phyloP scores from a whole-genome alignment of 1,140 invertebrate genomes.

The Andricus grossulariae region DNA sequence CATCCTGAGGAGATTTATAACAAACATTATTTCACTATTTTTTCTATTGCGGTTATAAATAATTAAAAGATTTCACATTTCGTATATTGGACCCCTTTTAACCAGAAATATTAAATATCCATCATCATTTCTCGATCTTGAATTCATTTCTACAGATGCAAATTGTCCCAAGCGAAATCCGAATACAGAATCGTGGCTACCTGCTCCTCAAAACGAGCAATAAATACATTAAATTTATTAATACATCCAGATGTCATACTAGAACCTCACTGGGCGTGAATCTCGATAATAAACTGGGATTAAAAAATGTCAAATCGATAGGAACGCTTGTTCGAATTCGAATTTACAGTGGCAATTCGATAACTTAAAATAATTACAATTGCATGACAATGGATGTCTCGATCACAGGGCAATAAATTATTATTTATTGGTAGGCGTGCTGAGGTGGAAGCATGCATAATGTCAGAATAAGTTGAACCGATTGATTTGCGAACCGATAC shows the following conservation, averaged over 20 bases:
- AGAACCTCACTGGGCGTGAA: constrained; percentile 10
- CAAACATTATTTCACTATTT: no score
- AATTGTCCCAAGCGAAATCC: not conserved
- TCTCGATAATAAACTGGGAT: constrained; percentile 5
- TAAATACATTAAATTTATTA: constrained; percentile 25
- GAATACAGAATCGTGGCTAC: constrained; percentile 7
- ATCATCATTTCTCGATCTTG: constrained; percentile 1
- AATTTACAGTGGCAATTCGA: constrained; percentile 18
- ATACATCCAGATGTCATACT: constrained; percentile 13
- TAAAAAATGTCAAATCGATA: constrained; percentile 13
- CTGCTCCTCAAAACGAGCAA: constrained; percentile 12
- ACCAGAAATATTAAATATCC: constrained; percentile 10
- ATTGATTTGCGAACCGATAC: constrained; percentile 23
- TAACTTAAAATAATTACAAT: constrained; percentile 9
- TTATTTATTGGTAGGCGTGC: constrained; percentile 18
- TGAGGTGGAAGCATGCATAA: constrained; percentile 4
- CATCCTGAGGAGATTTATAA: no score
- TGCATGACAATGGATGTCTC: not conserved
- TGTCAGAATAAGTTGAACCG: constrained; percentile 20
- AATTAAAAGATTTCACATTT: no score
- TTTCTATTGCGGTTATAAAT: no score
- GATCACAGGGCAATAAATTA: constrained; percentile 18
- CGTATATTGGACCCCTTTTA: not conserved
- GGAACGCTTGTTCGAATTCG: not conserved
- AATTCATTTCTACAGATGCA: constrained; percentile 27